Evolutionary conservation across 2,113 vertebrate species (phyloP), one percentile per base, ranked within the genome.

Genomic region (Theristicus caerulescens): DNA sequence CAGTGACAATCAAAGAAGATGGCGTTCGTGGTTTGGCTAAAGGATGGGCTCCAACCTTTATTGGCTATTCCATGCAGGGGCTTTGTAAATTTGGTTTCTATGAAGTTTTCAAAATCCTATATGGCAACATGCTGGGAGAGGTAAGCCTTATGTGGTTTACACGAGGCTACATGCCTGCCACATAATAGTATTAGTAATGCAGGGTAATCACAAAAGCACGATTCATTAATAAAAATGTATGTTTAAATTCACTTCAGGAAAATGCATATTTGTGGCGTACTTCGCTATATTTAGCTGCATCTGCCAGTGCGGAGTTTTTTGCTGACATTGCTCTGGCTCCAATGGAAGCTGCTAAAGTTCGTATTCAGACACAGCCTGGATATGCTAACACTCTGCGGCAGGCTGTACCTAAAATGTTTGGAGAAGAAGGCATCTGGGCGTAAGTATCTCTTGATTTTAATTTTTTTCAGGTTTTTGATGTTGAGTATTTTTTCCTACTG

Each of bases 1-100:
- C 98, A 27, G 51, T 99, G 95, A 99, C 99, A 1, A 12, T 99
- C 73, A 98, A 97, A 36, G 99, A 99, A 97, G 99, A 99, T 97
- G 99, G 99, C 5, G 57, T 99, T 89, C 98, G 99, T 90, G 99
- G 99, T 31, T 98, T 99, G 97, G 99, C 98, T 13, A 99, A 99
- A 93, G 99, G 99, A 94, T 99, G 99, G 99, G 99, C 99, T 34
- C 99, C 99, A 36, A 99, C 99, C 67, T 99, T 99, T 95, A 98
- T 99, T 47, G 99, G 99, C 40, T 99, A 99, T 96, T 99, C 99
- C 88, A 98, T 99, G 99, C 99, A 99, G 95, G 99, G 99, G 9
- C 98, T 99, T 66, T 99, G 99, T 98, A 99, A 99, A 97, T 99
- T 99, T 93, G 99, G 99, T 83, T 99, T 99, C 97, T 99, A 99